Conservation (phyloP, 2,797 vertebrate genomes). For the Tapera naevia region DNA sequence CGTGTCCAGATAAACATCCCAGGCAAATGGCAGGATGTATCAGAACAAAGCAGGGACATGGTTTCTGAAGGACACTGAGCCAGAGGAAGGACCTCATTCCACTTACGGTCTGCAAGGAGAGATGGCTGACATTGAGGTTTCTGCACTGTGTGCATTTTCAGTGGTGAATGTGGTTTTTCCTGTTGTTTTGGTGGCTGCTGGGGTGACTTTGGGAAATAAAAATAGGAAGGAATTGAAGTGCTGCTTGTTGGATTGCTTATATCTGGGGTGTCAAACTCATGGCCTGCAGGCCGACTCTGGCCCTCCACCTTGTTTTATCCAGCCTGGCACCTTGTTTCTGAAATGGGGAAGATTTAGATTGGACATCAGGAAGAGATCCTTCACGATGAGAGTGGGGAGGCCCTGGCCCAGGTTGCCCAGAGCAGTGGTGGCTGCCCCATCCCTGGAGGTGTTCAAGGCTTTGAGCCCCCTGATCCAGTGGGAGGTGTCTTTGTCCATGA, state of each 20-base stretch:
- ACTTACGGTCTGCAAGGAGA: not conserved
- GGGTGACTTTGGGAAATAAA: not conserved
- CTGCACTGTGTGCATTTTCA: not conserved
- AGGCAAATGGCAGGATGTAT: rapidly evolving
- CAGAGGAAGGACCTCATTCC: rapidly evolving
- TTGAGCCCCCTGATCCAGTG: no score
- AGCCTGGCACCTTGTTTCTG: no score
- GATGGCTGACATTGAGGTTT: rapidly evolving
- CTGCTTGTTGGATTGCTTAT: not conserved
- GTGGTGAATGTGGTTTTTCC: rapidly evolving
- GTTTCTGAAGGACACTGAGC: not conserved
- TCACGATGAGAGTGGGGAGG: no score
- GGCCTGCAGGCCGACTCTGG: no score
- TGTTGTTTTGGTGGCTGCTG: not conserved
- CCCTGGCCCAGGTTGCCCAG: no score
- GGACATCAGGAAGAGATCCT: no score
- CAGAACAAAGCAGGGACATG: not conserved
- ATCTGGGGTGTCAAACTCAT: not conserved
- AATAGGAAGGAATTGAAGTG: not conserved
- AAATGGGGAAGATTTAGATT: no score
- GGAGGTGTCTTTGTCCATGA: no score
- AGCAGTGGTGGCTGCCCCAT: no score
- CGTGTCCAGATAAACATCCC: not conserved
- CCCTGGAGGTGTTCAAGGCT: no score
- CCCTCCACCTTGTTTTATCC: no score